Percentiles rank a stretch among this genome's conserved stretches.
phyloP scores from a whole-genome alignment of 2,797 vertebrate species.

The Numenius phaeopus region DNA sequence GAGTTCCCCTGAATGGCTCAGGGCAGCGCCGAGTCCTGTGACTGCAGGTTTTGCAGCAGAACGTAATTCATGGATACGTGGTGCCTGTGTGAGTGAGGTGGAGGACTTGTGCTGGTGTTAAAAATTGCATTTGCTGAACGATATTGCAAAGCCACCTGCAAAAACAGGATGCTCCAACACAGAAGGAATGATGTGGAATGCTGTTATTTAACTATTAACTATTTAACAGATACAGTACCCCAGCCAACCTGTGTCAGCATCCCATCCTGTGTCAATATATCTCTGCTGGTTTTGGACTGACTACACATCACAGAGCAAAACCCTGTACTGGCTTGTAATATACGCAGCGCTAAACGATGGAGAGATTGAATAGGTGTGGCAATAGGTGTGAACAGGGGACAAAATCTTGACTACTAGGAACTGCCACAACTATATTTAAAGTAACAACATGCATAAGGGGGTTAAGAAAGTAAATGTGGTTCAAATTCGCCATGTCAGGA shows the following conservation, averaged over 20 bases:
- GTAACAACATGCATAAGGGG: neutral
- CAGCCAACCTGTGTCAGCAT: neutral
- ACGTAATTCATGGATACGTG: neutral
- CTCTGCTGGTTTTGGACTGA: slow-evolving; percentile 16
- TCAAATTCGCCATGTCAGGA: neutral
- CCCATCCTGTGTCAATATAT: neutral
- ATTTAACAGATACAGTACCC: neutral
- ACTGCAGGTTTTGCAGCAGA: slow-evolving; percentile 15
- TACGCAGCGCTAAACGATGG: neutral
- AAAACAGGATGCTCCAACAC: slow-evolving; percentile 51
- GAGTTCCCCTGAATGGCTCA: neutral
- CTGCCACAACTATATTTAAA: neutral
- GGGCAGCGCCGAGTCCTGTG: neutral
- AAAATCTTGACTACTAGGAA: neutral
- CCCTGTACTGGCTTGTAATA: neutral
- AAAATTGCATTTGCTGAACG: slow-evolving; percentile 52
- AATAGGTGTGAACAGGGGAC: neutral
- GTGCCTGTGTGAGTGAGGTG: neutral
- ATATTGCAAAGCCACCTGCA: slow-evolving; percentile 70
- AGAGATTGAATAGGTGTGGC: neutral
- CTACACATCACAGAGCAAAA: neutral
- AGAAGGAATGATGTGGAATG: slow-evolving; percentile 23
- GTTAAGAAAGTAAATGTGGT: slow-evolving; percentile 16
- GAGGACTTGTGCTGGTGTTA: slow-evolving; percentile 27
- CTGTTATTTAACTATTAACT: slow-evolving; percentile 3